These are phyloP conservation scores for Galeopterus variegatus DNA, from an alignment of 2,113 vertebrate species.

Conservation along the genomic window DNA sequence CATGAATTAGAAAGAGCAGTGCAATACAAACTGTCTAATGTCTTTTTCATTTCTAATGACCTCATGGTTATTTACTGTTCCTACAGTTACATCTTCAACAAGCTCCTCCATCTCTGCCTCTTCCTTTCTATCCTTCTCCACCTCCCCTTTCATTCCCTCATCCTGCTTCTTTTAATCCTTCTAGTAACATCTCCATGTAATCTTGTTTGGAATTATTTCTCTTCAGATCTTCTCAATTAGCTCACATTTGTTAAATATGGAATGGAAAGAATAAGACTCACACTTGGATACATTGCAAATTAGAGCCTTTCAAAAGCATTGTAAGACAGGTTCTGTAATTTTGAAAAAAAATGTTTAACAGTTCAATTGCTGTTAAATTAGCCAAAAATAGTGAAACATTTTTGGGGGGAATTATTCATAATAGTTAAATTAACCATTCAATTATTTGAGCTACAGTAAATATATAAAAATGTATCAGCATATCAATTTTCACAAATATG, in stretches of 20 bases:
- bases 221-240: neutral
- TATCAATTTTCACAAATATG: conserved; percentile 54
- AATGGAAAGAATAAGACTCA: neutral
- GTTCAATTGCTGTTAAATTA: conserved; percentile 66
- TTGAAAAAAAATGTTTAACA: neutral
- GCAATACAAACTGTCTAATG: neutral
- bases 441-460: conserved; percentile 67
- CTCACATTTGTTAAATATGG: conserved; percentile 33
- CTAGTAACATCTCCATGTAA: neutral
- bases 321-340: conserved; percentile 40
- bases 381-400: neutral
- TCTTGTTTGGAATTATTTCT: neutral
- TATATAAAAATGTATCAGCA: conserved; percentile 44
- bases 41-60: neutral
- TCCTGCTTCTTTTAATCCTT: neutral
- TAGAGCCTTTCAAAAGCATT: conserved; percentile 57
- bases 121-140: neutral
- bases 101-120: neutral
- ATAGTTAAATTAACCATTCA: conserved; percentile 46
- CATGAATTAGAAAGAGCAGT: neutral
- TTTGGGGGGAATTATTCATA: neutral
- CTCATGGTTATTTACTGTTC: neutral
- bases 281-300: conserved; percentile 39
- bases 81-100: neutral
- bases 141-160: neutral